A percentile compares a stretch with the other conserved stretches of the same genome.
Conservation (phyloP, 2,888 invertebrate genomes). For the Pandemis corylana region DNA sequence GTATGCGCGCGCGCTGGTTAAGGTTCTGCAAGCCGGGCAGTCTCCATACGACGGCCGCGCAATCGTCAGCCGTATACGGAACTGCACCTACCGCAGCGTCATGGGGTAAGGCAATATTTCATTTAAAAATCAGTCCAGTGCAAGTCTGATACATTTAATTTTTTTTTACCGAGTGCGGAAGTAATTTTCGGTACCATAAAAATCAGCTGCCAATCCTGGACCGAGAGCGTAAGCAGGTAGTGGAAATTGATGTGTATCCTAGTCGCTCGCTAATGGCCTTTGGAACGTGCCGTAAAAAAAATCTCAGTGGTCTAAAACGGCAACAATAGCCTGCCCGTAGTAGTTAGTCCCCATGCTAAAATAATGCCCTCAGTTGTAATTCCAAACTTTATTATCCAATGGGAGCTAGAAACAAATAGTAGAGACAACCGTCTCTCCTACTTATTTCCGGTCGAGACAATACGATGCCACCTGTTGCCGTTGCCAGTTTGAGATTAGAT, state of each 20-base stretch:
- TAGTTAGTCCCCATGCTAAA: background rate
- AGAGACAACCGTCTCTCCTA: background rate
- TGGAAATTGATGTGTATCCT: too few relatives aligned
- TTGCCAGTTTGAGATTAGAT: background rate
- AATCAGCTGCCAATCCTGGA: too few relatives aligned
- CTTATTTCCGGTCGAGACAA: background rate
- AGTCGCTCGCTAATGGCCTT: too few relatives aligned
- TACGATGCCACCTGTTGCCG: background rate
- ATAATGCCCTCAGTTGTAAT: background rate
- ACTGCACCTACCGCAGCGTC: constrained; percentile 91
- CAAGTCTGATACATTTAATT: too few relatives aligned
- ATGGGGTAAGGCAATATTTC: constrained; percentile 88
- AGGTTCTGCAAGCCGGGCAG: constrained; percentile 88
- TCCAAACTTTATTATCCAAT: background rate
- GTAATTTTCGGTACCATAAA: too few relatives aligned
- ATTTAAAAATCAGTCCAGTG: too few relatives aligned
- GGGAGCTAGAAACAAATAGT: background rate
- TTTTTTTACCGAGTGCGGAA: too few relatives aligned
- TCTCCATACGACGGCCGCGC: constrained; percentile 92
- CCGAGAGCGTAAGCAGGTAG: too few relatives aligned
- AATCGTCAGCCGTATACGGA: constrained; percentile 90
- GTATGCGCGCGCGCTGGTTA: constrained; percentile 92
- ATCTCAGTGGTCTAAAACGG: background rate
- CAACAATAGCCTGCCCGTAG: background rate
- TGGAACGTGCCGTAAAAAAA: too few relatives aligned